Percentiles rank a stretch among this genome's conserved stretches.
Conservation (phyloP, 2,888 invertebrate genomes). For the Calameuta pallipes region DNA sequence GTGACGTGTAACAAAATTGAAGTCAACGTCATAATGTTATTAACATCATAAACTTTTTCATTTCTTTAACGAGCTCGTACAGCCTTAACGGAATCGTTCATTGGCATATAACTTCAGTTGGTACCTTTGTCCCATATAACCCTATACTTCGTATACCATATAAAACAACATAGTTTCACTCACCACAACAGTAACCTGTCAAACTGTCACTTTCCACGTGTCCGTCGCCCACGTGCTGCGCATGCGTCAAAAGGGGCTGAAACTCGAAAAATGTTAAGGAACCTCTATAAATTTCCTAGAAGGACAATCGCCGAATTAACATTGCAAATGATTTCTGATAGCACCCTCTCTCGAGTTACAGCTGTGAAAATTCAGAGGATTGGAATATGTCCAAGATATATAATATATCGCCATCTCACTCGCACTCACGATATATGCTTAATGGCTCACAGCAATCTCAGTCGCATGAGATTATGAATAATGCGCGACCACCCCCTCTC, state of each 20-base stretch:
- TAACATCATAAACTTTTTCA: no score
- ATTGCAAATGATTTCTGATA: not conserved
- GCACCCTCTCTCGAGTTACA: not conserved
- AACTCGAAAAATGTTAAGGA: not conserved
- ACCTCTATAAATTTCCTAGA: not conserved
- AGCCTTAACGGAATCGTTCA: no score
- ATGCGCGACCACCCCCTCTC: slow-evolving; percentile 32
- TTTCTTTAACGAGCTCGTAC: no score
- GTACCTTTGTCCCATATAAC: no score
- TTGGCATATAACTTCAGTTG: no score
- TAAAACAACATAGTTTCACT: not conserved
- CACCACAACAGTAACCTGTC: not conserved
- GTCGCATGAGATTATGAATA: slow-evolving; percentile 45
- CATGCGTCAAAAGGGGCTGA: not conserved
- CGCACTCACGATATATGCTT: not conserved
- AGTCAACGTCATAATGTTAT: no score
- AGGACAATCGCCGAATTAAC: not conserved
- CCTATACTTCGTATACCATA: not conserved
- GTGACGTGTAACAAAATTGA: no score
- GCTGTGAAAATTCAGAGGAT: not conserved
- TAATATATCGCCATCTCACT: not conserved
- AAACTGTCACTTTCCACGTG: not conserved
- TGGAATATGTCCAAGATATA: not conserved
- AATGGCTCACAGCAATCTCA: not conserved
- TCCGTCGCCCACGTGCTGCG: not conserved